Base-by-base conservation (phyloP, 2,113 vertebrate genomes). In the Damaliscus lunatus region DNA sequence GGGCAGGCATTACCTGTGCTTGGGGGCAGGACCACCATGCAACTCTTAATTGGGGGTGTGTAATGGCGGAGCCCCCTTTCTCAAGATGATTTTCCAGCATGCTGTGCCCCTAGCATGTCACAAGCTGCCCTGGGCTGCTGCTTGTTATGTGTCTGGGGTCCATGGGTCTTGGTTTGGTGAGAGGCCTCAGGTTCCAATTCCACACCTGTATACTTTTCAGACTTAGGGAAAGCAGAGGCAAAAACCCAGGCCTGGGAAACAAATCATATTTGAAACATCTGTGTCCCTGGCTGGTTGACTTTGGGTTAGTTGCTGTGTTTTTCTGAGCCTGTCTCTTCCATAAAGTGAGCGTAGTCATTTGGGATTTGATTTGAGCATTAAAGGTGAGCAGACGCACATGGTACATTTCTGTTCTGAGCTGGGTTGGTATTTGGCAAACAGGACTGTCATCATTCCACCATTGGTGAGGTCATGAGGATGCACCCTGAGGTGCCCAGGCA, bases 321-420 rank as follows among this genome's bases (percentile, higher is more conserved):
- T 48, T 83, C n/a, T 19, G 84, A 83, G 81, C 14, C 2, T 1
- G 40, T 62, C 50, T 60, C 48, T 15, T 31, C 21, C 0, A 0
- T 13, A 27, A 25, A 25, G 55, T 12, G 17, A 52, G 50, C 4
- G 0, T 8, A 33, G 6, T n/a, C n/a, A 0, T 9, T 14, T n/a
- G 31, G 84, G 71, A 12, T 48, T 78, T 25, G 43, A 46, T 46
- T 10, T 21, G 67, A 17, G 83, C 8, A 0, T 13, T 2, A 13
- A 31, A 16, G 6, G 25, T 3, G 19, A 74, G 7, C 88, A 7
- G 36, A 13, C 5, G 1, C 0, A 0, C 27, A 33, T 2, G 3
- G 87, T 64, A 14, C 3, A 6, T 0, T 11, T 43, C 36, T 3
- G 29, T 43, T 53, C 40, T 14, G 67, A 55, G 27, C 46, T 29